These are phyloP conservation scores for Drosophila nigricruria DNA, from an alignment of 2,888 invertebrate genomes.

Conservation along the genomic window DNA sequence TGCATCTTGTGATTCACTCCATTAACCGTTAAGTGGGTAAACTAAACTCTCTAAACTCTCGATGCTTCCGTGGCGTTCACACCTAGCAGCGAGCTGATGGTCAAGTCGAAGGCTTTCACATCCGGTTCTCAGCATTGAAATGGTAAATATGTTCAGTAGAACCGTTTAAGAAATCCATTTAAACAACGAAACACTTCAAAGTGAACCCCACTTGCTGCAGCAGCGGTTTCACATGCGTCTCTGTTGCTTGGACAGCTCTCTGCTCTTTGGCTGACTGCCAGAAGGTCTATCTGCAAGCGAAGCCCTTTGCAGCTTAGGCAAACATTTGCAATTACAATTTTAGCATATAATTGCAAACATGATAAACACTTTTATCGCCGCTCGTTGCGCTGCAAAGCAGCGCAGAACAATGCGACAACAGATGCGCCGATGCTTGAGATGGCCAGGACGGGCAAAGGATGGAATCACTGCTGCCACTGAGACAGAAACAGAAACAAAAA, in stretches of 20 bases:
- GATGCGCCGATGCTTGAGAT: slow-evolving; percentile 30
- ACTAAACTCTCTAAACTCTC: slow-evolving; percentile 18
- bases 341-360: slow-evolving; percentile 81
- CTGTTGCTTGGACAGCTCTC: background rate
- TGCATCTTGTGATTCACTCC: slow-evolving; percentile 25
- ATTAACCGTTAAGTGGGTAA: slow-evolving; percentile 25
- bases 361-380: slow-evolving; percentile 79
- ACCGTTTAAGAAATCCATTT: slow-evolving; percentile 82
- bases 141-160: slow-evolving; percentile 70
- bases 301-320: slow-evolving; percentile 74
- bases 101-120: slow-evolving; percentile 60
- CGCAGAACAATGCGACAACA: slow-evolving; percentile 57
- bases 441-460: slow-evolving; percentile 19
- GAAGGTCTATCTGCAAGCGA: slow-evolving; percentile 55
- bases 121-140: slow-evolving; percentile 74
- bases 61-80: slow-evolving; percentile 46
- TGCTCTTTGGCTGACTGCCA: slow-evolving; percentile 13
- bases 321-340: slow-evolving; percentile 81
- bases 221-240: slow-evolving; percentile 28
- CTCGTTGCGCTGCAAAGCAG: slow-evolving; percentile 25
- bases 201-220: slow-evolving; percentile 51
- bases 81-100: slow-evolving; percentile 31
- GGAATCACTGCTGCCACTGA: slow-evolving; percentile 13
- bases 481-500: background rate
- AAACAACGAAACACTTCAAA: slow-evolving; percentile 77